Evolutionary conservation across 2,888 invertebrate genomes (phyloP).

Genomic region (Cephalotes varians): DNA sequence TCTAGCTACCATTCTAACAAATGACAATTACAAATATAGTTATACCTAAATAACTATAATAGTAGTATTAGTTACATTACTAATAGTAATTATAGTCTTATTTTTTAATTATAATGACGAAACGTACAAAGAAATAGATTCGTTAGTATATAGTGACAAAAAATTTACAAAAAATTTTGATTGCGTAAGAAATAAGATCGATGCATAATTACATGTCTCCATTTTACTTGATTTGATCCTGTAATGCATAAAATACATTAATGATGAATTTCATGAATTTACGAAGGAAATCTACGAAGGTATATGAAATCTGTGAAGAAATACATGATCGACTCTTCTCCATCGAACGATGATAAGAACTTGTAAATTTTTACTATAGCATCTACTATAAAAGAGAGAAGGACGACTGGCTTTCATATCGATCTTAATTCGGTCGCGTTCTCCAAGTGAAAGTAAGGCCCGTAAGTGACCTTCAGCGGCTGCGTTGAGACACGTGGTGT

Average conservation of each 20-base stretch:
- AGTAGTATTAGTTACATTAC: too few species aligned
- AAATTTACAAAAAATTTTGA: background rate
- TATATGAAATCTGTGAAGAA: too few species aligned
- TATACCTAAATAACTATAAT: too few species aligned
- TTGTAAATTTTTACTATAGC: background rate
- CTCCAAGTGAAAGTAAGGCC: constrained; percentile 6
- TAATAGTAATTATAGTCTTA: background rate
- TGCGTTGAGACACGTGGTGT: constrained; percentile 15
- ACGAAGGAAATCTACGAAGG: too few species aligned
- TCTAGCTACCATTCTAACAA: too few species aligned
- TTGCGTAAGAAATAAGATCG: background rate
- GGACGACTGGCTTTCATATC: background rate
- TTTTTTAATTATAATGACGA: background rate
- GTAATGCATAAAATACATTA: background rate
- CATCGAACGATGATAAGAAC: background rate
- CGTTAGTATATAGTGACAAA: background rate
- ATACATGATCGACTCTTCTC: background rate
- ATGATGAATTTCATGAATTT: background rate
- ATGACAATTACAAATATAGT: background rate
- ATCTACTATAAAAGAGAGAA: background rate
- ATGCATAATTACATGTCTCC: background rate
- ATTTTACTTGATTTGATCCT: background rate
- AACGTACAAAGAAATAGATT: background rate
- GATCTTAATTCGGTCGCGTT: constrained; percentile 28
- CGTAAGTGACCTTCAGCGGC: constrained; percentile 32